Conservation (phyloP, 2,113 vertebrate species). For the Caranx melampygus region DNA sequence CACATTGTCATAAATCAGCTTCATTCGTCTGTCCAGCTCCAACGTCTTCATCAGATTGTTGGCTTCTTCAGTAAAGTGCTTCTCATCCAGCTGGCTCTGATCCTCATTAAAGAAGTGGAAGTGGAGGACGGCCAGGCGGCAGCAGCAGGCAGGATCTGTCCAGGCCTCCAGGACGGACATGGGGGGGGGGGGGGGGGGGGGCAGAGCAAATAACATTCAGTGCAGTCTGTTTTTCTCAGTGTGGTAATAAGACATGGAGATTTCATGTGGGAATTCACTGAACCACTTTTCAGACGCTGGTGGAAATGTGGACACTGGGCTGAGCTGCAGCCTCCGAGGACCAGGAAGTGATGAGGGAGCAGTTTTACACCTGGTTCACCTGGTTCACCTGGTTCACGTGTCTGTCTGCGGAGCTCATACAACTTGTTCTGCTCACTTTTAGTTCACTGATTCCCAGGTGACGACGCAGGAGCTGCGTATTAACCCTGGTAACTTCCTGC, state of each 20-base stretch:
- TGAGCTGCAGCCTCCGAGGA: constrained; percentile 13
- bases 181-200: neutral
- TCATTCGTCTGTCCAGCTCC: constrained; percentile 22
- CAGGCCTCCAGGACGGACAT: constrained; percentile 44
- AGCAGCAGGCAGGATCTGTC: constrained; percentile 43
- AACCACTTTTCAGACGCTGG: constrained; percentile 27
- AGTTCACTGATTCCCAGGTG: neutral
- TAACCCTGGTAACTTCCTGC: too few species aligned
- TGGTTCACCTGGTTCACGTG: too few species aligned
- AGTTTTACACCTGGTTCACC: constrained; percentile 18
- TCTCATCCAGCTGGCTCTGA: constrained; percentile 60
- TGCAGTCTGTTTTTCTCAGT: constrained; percentile 15
- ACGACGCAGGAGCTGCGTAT: neutral
- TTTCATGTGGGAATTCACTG: too few species aligned
- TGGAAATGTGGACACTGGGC: constrained; percentile 6
- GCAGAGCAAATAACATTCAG: constrained; percentile 5
- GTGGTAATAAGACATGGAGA: neutral
- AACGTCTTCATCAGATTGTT: constrained; percentile 57
- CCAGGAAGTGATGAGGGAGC: constrained; percentile 46
- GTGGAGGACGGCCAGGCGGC: constrained; percentile 55
- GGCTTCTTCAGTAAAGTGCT: constrained; percentile 39
- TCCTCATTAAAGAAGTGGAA: constrained; percentile 46
- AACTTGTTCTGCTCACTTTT: neutral
- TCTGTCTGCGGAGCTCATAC: neutral
- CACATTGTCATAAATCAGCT: constrained; percentile 28